These are phyloP conservation scores for Deroptyus accipitrinus DNA, from an alignment of 2,113 vertebrate genomes.

Conservation along the genomic window DNA sequence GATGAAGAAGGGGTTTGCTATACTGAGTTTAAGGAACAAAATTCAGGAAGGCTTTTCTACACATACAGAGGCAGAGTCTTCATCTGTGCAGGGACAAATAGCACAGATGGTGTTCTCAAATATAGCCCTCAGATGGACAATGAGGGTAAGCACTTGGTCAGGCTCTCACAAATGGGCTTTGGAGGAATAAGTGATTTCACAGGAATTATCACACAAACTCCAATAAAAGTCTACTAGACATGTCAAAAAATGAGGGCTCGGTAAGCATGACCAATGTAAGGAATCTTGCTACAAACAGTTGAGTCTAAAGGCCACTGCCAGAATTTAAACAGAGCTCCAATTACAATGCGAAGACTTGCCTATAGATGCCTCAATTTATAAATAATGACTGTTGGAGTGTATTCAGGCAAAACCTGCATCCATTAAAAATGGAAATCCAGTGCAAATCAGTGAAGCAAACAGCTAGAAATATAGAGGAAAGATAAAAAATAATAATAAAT, in stretches of 20 bases:
- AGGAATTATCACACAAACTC: background rate
- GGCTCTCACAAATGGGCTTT: background rate
- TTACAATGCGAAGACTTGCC: background rate
- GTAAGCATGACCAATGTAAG: background rate
- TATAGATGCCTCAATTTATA: background rate
- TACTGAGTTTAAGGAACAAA: background rate
- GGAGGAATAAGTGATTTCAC: background rate
- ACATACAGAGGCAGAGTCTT: background rate
- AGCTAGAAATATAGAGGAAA: background rate
- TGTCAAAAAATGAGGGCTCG: background rate
- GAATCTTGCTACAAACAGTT: background rate
- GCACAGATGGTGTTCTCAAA: background rate
- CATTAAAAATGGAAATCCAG: slow-evolving; percentile 39
- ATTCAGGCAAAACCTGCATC: background rate
- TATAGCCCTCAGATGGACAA: background rate
- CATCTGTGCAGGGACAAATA: background rate
- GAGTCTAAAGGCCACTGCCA: background rate
- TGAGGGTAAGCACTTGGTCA: background rate
- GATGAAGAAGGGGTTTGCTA: background rate
- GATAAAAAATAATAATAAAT: slow-evolving; percentile 8
- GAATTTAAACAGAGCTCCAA: background rate
- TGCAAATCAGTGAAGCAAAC: background rate
- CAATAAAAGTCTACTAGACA: background rate
- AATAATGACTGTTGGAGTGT: background rate
- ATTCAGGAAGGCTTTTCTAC: background rate